Percentiles rank a stretch among this genome's conserved stretches.
Evolutionary conservation across 1,140 invertebrate genomes (phyloP).

Genomic region (Maniola jurtina): DNA sequence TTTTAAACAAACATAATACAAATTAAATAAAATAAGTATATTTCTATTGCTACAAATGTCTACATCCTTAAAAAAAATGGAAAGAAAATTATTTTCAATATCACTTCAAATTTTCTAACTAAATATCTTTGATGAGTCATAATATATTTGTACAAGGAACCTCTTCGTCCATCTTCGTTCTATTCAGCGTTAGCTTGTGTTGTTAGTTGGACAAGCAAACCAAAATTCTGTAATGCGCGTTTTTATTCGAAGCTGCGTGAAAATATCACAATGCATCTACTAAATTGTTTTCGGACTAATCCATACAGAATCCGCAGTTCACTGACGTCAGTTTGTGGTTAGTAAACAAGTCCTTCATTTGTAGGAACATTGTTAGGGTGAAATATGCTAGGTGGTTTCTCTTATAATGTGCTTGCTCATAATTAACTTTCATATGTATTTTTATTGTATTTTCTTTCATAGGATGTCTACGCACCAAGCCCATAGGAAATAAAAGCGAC

Average conservation of each 20-base stretch:
- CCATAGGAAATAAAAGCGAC: constrained; percentile 2
- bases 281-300: constrained; percentile 2
- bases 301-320: constrained; percentile 1
- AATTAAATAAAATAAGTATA: too few relatives aligned
- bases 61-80: too few relatives aligned
- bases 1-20: too few relatives aligned
- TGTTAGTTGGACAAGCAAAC: constrained; percentile 19
- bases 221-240: constrained; percentile 18
- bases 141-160: neutral
- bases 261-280: constrained; percentile 16
- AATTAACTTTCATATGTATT: too few relatives aligned
- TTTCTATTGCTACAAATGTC: too few relatives aligned
- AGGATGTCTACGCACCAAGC: constrained; percentile 18
- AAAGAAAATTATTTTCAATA: too few relatives aligned
- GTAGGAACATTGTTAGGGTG: neutral
- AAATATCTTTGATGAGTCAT: neutral
- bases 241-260: constrained; percentile 18
- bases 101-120: too few relatives aligned
- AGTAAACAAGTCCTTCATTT: neutral
- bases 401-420: neutral
- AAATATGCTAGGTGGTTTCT: neutral
- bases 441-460: constrained; percentile 2
- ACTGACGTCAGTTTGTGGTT: neutral
- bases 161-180: constrained; percentile 9
- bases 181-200: constrained; percentile 22